These are phyloP conservation scores for Pao palembangensis DNA, from an alignment of 2,113 vertebrate species.

Conservation along the genomic window DNA sequence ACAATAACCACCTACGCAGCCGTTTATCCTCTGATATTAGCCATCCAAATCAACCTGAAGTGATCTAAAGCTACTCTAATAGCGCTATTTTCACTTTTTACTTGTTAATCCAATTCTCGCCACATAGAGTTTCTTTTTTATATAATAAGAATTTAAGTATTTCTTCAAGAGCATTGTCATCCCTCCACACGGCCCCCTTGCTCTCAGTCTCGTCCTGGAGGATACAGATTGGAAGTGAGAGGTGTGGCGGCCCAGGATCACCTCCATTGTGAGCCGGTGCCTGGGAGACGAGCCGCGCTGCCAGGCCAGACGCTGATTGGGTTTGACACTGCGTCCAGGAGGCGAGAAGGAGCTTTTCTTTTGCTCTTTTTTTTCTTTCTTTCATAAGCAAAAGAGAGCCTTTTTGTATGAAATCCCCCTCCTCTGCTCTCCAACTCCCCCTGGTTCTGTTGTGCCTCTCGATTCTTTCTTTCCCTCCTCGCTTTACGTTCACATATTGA, in stretches of 20 bases:
- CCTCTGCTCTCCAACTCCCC: slow-evolving; percentile 53
- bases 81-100: slow-evolving; percentile 22
- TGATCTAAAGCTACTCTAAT: slow-evolving; percentile 34
- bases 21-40: slow-evolving; percentile 35
- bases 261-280: slow-evolving; percentile 82
- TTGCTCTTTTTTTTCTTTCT: slow-evolving; percentile 56
- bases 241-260: slow-evolving; percentile 87
- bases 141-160: slow-evolving; percentile 39
- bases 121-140: slow-evolving; percentile 5
- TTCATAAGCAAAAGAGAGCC: slow-evolving; percentile 49
- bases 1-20: slow-evolving; percentile 46
- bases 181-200: slow-evolving; percentile 11
- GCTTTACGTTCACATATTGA: slow-evolving; percentile 45
- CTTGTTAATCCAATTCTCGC: slow-evolving; percentile 50
- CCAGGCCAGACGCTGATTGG: slow-evolving; percentile 86
- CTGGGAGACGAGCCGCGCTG: slow-evolving; percentile 65
- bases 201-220: slow-evolving; percentile 66
- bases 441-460: slow-evolving; percentile 51
- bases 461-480: slow-evolving; percentile 38
- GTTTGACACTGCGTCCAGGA: slow-evolving; percentile 95
- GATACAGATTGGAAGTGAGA: slow-evolving; percentile 99
- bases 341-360: slow-evolving; percentile 74
- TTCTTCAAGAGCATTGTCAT: slow-evolving; percentile 39
- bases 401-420: slow-evolving; percentile 51
- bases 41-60: slow-evolving; percentile 39